Conservation (phyloP, 1,140 invertebrate genomes). For the Reticulitermes speratus region DNA sequence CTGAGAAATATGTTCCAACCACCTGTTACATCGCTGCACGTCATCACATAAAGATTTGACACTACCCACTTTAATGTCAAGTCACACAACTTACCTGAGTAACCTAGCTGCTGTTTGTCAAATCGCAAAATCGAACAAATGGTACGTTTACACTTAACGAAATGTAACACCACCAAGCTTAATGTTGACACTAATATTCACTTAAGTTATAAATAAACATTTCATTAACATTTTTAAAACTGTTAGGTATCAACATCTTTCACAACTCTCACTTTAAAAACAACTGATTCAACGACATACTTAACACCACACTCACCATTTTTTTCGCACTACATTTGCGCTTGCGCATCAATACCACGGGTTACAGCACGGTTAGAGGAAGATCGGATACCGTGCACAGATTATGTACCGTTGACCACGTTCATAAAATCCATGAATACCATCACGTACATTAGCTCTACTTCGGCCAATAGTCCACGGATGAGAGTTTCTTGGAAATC, state of each 20-base stretch:
- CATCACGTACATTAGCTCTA: no score
- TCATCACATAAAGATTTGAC: not conserved
- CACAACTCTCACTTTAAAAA: not conserved
- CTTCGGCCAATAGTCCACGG: no score
- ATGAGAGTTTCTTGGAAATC: no score
- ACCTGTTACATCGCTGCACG: not conserved
- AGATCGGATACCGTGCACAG: no score
- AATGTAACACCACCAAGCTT: not conserved
- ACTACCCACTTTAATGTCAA: not conserved
- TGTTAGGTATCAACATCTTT: not conserved
- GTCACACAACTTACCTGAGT: not conserved
- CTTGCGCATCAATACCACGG: not conserved
- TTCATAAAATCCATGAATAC: no score
- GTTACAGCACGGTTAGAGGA: no score
- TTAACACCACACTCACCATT: not conserved
- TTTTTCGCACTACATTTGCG: not conserved
- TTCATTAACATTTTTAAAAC: not conserved
- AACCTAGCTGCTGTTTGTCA: not conserved
- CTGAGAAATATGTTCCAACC: no score
- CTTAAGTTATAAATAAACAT: not conserved
- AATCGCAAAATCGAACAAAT: constrained; percentile 12
- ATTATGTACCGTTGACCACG: no score
- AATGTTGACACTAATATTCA: not conserved
- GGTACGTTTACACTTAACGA: constrained; percentile 11
- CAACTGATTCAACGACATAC: not conserved